Conservation (phyloP, 2,888 invertebrate genomes). For the Selenia dentaria region DNA sequence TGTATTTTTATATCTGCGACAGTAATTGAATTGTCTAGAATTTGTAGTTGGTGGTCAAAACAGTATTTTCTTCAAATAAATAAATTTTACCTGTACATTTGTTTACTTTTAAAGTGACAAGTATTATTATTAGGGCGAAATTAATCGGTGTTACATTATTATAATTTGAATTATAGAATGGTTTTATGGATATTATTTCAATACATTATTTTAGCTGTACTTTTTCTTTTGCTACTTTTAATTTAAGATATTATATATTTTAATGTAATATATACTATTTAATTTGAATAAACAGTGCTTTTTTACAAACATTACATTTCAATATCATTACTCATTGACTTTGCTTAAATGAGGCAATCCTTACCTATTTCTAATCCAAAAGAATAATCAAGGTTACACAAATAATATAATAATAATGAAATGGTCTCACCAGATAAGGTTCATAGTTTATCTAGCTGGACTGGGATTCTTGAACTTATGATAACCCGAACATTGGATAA, state of each 20-base stretch:
- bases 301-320: slow-evolving; percentile 53
- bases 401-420: too few species aligned
- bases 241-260: slow-evolving; percentile 81
- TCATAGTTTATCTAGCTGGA: too few species aligned
- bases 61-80: slow-evolving; percentile 65
- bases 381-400: too few species aligned
- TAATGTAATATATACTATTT: slow-evolving; percentile 83
- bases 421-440: too few species aligned
- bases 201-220: slow-evolving; percentile 79
- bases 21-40: slow-evolving; percentile 51
- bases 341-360: too few species aligned
- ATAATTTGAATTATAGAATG: slow-evolving; percentile 49
- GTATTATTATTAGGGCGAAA: slow-evolving; percentile 67
- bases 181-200: slow-evolving; percentile 78
- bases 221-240: slow-evolving; percentile 80
- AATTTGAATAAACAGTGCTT: slow-evolving; percentile 84
- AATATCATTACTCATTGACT: too few species aligned
- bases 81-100: slow-evolving; percentile 64
- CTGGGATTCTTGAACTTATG: too few species aligned
- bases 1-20: slow-evolving; percentile 81
- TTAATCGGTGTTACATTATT: slow-evolving; percentile 65
- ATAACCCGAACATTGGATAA: too few species aligned
- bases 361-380: too few species aligned
- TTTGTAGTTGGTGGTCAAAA: slow-evolving; percentile 50
- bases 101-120: slow-evolving; percentile 63